phyloP scores from a whole-genome alignment of 35 echinoderm and acorn worm genomes.

The Chiridota heheva region DNA sequence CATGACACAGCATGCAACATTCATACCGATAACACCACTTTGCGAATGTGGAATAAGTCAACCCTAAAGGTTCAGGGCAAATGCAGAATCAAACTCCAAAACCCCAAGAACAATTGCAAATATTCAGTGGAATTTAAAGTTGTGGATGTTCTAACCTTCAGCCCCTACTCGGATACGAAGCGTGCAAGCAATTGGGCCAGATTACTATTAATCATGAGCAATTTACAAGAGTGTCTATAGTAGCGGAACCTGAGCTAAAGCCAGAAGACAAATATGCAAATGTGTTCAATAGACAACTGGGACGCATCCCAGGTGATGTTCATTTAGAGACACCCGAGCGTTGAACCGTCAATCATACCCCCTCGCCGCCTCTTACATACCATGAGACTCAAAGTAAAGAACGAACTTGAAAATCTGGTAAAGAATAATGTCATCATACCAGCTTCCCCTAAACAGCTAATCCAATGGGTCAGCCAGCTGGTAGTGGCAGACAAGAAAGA shows the following conservation, averaged over 20 bases:
- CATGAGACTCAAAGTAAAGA: slow-evolving; percentile 13
- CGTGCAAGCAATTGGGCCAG: slow-evolving; percentile 5
- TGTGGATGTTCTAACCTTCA: slow-evolving; percentile 25
- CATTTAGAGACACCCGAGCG: slow-evolving; percentile 1
- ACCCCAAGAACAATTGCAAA: slow-evolving; percentile 27
- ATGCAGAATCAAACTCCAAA: slow-evolving; percentile 17
- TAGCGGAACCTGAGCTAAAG: neutral
- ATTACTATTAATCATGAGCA: slow-evolving; percentile 4
- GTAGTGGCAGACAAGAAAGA: slow-evolving; percentile 13
- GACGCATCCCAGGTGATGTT: slow-evolving; percentile 15
- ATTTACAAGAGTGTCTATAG: neutral
- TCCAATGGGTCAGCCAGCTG: slow-evolving; percentile 32
- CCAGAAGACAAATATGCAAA: neutral
- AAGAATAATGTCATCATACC: slow-evolving; percentile 1
- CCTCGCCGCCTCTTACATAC: slow-evolving; percentile 2
- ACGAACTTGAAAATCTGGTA: slow-evolving; percentile 15
- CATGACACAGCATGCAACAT: slow-evolving; percentile 1
- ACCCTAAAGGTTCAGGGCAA: neutral
- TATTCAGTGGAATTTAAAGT: slow-evolving; percentile 42
- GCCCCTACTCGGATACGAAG: slow-evolving; percentile 29
- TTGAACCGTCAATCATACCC: neutral
- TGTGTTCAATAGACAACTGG: slow-evolving; percentile 31
- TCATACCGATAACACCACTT: neutral
- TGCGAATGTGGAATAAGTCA: slow-evolving; percentile 22
- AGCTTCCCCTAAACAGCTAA: slow-evolving; percentile 23